These are phyloP conservation scores for Sebastolobus altivelis DNA, from an alignment of 2,797 vertebrate genomes.

Conservation along the genomic window DNA sequence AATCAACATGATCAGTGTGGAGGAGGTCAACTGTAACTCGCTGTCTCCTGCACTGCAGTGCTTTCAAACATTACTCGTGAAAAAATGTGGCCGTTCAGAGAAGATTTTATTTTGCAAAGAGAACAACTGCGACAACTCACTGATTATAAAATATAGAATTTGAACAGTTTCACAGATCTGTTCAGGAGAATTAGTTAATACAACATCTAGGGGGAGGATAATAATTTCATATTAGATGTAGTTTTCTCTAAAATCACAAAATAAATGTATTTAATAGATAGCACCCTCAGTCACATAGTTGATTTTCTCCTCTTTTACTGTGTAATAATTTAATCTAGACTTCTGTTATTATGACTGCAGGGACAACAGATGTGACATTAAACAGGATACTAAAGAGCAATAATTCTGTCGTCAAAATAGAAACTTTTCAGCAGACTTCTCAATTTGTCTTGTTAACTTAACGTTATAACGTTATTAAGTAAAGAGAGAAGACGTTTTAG, in stretches of 20 bases:
- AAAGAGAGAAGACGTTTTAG: background rate
- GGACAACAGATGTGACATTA: slow-evolving; percentile 15
- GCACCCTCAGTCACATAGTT: background rate
- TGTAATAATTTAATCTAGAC: slow-evolving; percentile 5
- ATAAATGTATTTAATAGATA: background rate
- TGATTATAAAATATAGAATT: background rate
- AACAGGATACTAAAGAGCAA: background rate
- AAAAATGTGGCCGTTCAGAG: slow-evolving; percentile 17
- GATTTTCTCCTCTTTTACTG: background rate
- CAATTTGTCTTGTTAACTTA: background rate
- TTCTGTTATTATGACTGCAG: slow-evolving; percentile 4
- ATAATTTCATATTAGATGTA: background rate
- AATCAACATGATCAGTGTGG: slow-evolving; percentile 33
- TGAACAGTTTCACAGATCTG: background rate
- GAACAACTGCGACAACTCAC: background rate
- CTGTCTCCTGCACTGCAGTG: slow-evolving; percentile 12
- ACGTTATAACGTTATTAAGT: background rate
- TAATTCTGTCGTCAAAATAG: background rate
- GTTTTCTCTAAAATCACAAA: slow-evolving; percentile 6
- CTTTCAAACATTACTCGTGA: slow-evolving; percentile 18
- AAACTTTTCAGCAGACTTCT: slow-evolving; percentile 11
- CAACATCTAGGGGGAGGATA: background rate
- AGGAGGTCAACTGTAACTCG: slow-evolving; percentile 39
- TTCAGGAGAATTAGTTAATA: background rate
- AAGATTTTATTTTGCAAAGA: background rate